Conservation (phyloP, 2,888 invertebrate genomes). For the Polydrusus tereticollis region DNA sequence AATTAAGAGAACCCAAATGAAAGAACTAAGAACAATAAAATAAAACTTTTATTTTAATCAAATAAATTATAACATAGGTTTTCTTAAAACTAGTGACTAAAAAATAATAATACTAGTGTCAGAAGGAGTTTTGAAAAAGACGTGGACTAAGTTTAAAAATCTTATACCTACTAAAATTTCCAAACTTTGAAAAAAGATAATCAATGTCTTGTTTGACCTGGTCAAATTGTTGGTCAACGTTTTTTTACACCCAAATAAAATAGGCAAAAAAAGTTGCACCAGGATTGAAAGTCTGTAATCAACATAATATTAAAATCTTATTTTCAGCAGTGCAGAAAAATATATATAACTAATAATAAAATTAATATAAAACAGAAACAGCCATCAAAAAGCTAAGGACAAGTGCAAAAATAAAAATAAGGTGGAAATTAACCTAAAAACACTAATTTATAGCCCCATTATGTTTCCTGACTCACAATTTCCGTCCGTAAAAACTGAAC, state of each 20-base stretch:
- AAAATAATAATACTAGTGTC: slow-evolving; percentile 39
- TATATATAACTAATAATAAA: slow-evolving; percentile 16
- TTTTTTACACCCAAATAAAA: slow-evolving; percentile 26
- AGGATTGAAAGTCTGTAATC: too few relatives aligned
- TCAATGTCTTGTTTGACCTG: too few relatives aligned
- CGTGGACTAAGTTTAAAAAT: slow-evolving; percentile 3
- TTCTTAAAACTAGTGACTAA: slow-evolving; percentile 26
- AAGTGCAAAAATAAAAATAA: slow-evolving; percentile 34
- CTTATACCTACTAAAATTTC: background rate
- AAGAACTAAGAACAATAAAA: slow-evolving; percentile 52
- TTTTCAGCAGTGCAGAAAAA: slow-evolving; percentile 22
- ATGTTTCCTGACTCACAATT: slow-evolving; percentile 70
- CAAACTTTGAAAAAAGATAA: background rate
- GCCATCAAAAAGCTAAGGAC: slow-evolving; percentile 26
- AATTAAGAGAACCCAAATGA: slow-evolving; percentile 54
- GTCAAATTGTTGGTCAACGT: background rate
- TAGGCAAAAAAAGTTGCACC: slow-evolving; percentile 32
- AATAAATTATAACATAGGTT: slow-evolving; percentile 44
- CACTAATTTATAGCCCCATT: slow-evolving; percentile 14
- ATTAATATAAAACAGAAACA: slow-evolving; percentile 21
- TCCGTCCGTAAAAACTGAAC: slow-evolving; percentile 70
- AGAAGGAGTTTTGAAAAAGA: slow-evolving; percentile 7
- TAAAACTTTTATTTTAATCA: slow-evolving; percentile 54
- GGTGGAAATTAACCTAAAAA: slow-evolving; percentile 17
- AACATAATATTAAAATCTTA: background rate